A percentile compares a stretch with the other conserved stretches of the same genome.
Evolutionary conservation across 2,113 vertebrate genomes (phyloP).

Genomic region (Machaerirhynchus nigripectus): DNA sequence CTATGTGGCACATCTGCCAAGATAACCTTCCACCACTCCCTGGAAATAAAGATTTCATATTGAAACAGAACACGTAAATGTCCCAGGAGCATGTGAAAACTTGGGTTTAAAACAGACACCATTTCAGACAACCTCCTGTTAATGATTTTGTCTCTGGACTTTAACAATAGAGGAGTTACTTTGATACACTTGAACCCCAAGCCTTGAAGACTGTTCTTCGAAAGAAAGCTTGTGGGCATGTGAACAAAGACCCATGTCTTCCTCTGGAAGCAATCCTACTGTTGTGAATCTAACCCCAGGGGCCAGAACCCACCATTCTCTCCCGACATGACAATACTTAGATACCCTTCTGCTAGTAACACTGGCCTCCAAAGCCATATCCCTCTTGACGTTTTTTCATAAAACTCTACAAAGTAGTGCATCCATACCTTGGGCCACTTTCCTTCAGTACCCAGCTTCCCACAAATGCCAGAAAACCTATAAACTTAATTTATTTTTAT

Average conservation of each 20-base stretch:
- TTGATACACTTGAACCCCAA: neutral
- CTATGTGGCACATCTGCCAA: neutral
- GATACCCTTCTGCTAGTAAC: neutral
- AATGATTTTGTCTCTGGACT: neutral
- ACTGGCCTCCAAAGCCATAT: neutral
- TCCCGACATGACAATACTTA: neutral
- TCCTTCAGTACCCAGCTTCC: neutral
- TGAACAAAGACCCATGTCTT: neutral
- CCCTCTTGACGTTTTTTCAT: accelerated
- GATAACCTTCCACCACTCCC: neutral
- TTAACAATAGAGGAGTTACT: neutral
- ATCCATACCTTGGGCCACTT: neutral
- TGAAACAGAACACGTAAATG: neutral
- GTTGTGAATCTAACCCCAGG: neutral
- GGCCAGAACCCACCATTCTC: neutral
- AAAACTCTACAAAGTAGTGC: neutral
- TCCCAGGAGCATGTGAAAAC: neutral
- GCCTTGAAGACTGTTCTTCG: neutral
- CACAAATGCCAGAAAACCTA: neutral
- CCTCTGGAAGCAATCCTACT: neutral
- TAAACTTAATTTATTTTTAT: neutral
- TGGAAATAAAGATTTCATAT: neutral
- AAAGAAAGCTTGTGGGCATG: neutral
- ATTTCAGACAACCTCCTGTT: neutral
- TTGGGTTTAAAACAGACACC: neutral